A percentile compares a stretch with the other conserved stretches of the same genome.
Evolutionary conservation across 2,113 vertebrate genomes (phyloP).

Genomic region (Thinocorus orbignyianus): DNA sequence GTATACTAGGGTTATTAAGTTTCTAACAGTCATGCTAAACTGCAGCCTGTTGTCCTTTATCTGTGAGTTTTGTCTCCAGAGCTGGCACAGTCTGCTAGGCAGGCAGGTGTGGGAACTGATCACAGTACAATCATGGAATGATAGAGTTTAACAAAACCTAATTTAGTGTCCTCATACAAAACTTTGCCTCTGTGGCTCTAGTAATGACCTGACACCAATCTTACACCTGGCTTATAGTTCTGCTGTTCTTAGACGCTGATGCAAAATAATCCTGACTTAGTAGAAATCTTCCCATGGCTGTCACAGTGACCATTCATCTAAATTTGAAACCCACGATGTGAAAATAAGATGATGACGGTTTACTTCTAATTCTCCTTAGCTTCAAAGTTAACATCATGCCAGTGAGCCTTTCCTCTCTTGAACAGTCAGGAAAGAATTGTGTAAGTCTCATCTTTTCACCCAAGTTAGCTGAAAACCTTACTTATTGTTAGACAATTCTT

Average conservation of each 20-base stretch:
- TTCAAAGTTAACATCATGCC: not conserved
- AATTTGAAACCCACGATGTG: not conserved
- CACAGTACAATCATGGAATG: not conserved
- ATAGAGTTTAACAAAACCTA: not conserved
- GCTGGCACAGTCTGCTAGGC: not conserved
- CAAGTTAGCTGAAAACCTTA: not conserved
- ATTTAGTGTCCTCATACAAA: not conserved
- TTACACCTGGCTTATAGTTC: not conserved
- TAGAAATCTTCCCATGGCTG: not conserved
- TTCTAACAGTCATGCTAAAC: not conserved
- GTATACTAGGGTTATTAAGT: not conserved
- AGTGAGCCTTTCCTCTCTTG: not conserved
- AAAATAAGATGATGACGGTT: not conserved
- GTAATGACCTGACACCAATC: rapidly evolving
- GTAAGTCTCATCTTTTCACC: not conserved
- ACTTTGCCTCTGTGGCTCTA: not conserved
- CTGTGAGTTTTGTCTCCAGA: not conserved
- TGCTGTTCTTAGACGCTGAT: not conserved
- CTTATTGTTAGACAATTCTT: not conserved
- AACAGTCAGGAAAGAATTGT: not conserved
- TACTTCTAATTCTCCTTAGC: not conserved
- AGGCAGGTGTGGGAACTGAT: not conserved
- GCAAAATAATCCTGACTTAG: not conserved
- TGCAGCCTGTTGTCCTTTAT: not conserved
- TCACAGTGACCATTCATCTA: not conserved